These are phyloP conservation scores for Lamellibrachia columna DNA, from an alignment of 2,888 invertebrate genomes.

Conservation along the genomic window DNA sequence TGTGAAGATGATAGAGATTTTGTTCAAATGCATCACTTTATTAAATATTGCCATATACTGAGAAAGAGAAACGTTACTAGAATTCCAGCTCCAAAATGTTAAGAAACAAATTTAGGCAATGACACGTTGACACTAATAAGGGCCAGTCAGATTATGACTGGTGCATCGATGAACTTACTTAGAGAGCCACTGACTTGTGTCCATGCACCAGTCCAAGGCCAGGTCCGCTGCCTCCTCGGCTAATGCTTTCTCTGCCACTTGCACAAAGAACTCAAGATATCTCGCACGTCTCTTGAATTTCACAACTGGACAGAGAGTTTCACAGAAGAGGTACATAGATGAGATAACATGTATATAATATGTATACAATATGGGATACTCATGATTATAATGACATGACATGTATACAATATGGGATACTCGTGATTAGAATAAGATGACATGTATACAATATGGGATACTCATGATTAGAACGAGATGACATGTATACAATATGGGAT, in stretches of 20 bases:
- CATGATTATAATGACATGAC: neutral
- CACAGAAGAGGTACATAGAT: neutral
- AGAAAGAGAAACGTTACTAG: neutral
- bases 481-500: too few relatives aligned
- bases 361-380: neutral
- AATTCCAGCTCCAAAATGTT: neutral
- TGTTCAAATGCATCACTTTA: too few relatives aligned
- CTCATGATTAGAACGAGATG: too few relatives aligned
- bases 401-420: neutral
- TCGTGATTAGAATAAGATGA: neutral
- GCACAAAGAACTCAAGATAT: constrained; percentile 64
- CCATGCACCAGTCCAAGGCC: constrained; percentile 62
- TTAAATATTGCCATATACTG: too few relatives aligned
- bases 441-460: neutral
- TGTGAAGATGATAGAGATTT: too few relatives aligned
- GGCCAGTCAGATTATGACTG: neutral
- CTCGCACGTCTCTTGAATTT: constrained; percentile 61
- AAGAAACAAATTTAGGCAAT: too few relatives aligned
- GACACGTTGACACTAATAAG: neutral
- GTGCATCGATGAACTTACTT: constrained; percentile 46
- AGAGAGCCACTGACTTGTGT: constrained; percentile 54
- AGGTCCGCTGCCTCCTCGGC: constrained; percentile 58
- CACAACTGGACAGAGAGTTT: constrained; percentile 45
- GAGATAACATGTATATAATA: neutral
- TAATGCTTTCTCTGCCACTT: constrained; percentile 62